These are phyloP conservation scores for Gadus macrocephalus DNA, from an alignment of 2,113 vertebrate genomes.

Conservation along the genomic window DNA sequence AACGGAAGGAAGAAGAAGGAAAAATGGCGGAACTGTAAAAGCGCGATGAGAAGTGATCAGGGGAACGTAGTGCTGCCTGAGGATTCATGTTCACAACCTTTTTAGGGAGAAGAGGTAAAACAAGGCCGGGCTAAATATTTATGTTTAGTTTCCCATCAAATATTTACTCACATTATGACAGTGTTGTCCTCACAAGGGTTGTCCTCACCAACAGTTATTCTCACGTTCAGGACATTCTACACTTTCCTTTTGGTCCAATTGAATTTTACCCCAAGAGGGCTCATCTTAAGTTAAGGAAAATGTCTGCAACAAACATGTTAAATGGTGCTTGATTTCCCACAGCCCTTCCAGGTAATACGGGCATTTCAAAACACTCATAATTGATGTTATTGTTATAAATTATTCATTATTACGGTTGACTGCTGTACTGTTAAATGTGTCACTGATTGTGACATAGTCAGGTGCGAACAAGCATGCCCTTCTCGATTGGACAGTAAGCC, in stretches of 20 bases:
- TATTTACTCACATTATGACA: neutral
- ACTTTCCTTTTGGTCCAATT: neutral
- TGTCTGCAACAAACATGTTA: neutral
- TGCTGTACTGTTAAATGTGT: constrained; percentile 4
- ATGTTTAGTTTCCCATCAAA: no score
- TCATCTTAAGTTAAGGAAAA: neutral
- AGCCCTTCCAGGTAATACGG: neutral
- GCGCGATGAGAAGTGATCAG: no score
- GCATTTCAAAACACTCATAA: neutral
- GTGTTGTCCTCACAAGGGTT: neutral
- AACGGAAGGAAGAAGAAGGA: neutral
- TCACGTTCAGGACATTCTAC: neutral
- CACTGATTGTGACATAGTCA: neutral
- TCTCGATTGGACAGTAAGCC: neutral
- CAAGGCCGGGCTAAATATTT: neutral
- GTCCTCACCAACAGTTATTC: neutral
- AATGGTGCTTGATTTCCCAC: neutral
- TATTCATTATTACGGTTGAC: no score
- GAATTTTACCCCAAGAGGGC: neutral
- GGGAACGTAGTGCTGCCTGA: neutral
- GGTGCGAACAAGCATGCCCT: neutral
- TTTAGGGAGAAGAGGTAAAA: neutral
- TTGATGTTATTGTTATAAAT: no score
- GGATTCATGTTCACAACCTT: neutral
- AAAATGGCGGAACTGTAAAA: neutral